A percentile compares a stretch with the other conserved stretches of the same genome.
These are phyloP conservation scores for Odontomachus brunneus DNA, from an alignment of 1,140 invertebrate genomes.

Conservation along the genomic window DNA sequence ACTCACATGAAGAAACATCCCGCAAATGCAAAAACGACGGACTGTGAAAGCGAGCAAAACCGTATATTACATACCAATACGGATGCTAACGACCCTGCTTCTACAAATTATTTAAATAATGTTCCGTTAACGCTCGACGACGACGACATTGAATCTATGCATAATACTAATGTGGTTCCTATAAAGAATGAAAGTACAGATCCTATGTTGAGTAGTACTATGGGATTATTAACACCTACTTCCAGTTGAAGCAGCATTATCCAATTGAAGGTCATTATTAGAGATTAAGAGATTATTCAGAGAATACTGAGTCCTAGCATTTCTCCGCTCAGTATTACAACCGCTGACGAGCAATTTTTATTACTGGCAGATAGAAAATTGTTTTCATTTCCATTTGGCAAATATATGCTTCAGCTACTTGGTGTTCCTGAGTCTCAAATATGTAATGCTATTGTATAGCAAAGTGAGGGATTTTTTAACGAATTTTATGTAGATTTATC, in stretches of 20 bases:
- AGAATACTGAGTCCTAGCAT: background rate
- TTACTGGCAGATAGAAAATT: background rate
- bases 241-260: conserved; percentile 59
- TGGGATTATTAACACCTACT: conserved; percentile 48
- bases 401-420: background rate
- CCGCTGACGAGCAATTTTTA: conserved; percentile 22
- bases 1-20: conserved; percentile 85
- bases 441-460: conserved; percentile 1
- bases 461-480: conserved; percentile 27
- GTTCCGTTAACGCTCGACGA: conserved; percentile 47
- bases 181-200: conserved; percentile 72
- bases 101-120: conserved; percentile 65
- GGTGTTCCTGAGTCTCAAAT: conserved; percentile 21
- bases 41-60: conserved; percentile 68
- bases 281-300: conserved; percentile 3
- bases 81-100: conserved; percentile 33
- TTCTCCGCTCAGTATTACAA: conserved; percentile 25
- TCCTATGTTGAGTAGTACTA: conserved; percentile 25
- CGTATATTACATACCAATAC: conserved; percentile 49
- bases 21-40: conserved; percentile 60
- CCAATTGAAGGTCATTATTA: conserved; percentile 24
- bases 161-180: conserved; percentile 67
- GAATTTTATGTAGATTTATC: conserved; percentile 10
- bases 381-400: background rate
- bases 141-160: conserved; percentile 61